These are phyloP conservation scores for Andrena fulva DNA, from an alignment of 2,888 invertebrate species.

Conservation along the genomic window DNA sequence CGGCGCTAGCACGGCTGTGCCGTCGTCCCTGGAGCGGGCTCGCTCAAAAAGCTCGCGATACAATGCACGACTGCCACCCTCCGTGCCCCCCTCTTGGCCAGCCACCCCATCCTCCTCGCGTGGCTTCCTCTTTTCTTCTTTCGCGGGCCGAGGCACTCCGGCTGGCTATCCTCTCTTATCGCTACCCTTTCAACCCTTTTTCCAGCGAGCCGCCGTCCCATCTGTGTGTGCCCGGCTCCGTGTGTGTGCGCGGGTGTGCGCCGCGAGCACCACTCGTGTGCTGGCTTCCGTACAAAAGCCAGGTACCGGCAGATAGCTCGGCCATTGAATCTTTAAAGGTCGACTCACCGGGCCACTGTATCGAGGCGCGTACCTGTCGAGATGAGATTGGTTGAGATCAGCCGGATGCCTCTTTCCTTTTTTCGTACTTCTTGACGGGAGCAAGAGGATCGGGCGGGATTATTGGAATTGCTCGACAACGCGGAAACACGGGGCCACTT, in stretches of 20 bases:
- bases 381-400: background rate
- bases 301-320: constrained; percentile 60
- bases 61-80: constrained; percentile 72
- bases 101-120: constrained; percentile 27
- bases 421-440: background rate
- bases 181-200: constrained; percentile 72
- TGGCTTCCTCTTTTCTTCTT: constrained; percentile 71
- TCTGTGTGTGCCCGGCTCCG: constrained; percentile 3
- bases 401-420: background rate
- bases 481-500: constrained; percentile 9
- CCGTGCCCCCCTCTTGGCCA: constrained; percentile 40
- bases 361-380: constrained; percentile 32
- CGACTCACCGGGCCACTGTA: constrained; percentile 44
- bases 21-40: constrained; percentile 66
- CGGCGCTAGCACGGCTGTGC: constrained; percentile 60
- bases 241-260: background rate
- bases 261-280: constrained; percentile 32
- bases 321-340: constrained; percentile 71
- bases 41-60: constrained; percentile 78
- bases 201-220: constrained; percentile 44
- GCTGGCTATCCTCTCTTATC: constrained; percentile 68
- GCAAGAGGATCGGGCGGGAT: background rate
- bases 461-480: constrained; percentile 23
- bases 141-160: constrained; percentile 58
- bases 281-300: constrained; percentile 59